These are phyloP conservation scores for Muscidifurax raptorellus DNA, from an alignment of 1,140 invertebrate species.

Conservation along the genomic window DNA sequence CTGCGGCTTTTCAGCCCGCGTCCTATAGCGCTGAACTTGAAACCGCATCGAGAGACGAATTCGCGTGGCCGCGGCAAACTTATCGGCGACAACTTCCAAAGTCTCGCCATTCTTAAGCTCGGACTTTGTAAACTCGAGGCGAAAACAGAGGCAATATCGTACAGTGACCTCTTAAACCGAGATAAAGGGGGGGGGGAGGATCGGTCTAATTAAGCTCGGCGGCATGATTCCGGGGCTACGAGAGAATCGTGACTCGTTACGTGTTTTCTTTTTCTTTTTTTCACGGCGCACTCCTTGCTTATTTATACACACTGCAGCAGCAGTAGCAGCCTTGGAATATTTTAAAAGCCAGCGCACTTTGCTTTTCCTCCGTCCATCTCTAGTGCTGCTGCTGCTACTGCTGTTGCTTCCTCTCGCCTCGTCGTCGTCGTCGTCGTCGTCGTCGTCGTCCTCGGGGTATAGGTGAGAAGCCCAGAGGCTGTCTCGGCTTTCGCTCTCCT, in stretches of 20 bases:
- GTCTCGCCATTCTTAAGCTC: slow-evolving; percentile 16
- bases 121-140: not conserved
- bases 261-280: not conserved
- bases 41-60: slow-evolving; percentile 11
- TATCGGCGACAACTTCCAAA: slow-evolving; percentile 20
- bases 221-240: slow-evolving; percentile 15
- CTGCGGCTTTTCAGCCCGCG: not conserved
- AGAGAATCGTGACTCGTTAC: slow-evolving; percentile 15
- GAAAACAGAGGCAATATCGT: not conserved
- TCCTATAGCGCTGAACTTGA: not conserved
- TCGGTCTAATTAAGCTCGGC: slow-evolving; percentile 39
- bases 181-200: not conserved
- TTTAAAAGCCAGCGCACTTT: slow-evolving; percentile 25
- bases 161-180: not conserved
- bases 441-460: slow-evolving; percentile 17
- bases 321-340: slow-evolving; percentile 31
- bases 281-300: not conserved
- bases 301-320: slow-evolving; percentile 2
- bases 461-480: slow-evolving; percentile 8
- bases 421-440: not conserved
- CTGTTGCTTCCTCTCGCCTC: not conserved
- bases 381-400: not conserved
- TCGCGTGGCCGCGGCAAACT: not conserved
- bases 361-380: slow-evolving; percentile 5
- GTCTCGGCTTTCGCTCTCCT: slow-evolving; percentile 1